Base-by-base conservation (phyloP, 2,888 invertebrate species). In the Meliscaeva auricollis region DNA sequence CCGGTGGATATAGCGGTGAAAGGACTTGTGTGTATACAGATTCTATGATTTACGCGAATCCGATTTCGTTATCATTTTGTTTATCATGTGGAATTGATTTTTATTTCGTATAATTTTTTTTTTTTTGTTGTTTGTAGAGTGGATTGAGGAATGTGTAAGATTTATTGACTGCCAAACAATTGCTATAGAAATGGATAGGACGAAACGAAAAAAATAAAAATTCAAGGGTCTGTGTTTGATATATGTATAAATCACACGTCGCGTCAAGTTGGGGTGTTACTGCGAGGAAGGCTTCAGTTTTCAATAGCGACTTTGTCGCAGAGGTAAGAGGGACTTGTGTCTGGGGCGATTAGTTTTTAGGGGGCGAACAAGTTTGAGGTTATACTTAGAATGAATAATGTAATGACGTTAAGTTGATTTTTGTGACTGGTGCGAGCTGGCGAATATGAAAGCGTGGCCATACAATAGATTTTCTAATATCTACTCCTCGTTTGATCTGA, bases 31-130 rank as follows among this genome's bases (percentile, higher is more conserved):
- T 68, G 41, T 15, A 30, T 52, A n/a, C 30, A 26, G 32, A 38
- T 38, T 62, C 44, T 54, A 73, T 66, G 72, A 48, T 68, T 68
- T 60, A 62, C 62, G 73, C 79, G 83, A 64, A 74, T 79, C 74
- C 74, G 56, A 83, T 83, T 79, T 78, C 74, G 74, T 74, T 83
- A 58, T 74, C 78, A 48, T 64, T 74, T 72, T 79, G 64, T 79
- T 79, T 79, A 68, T 70, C 60, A 41, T 66, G 56, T 66, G 56
- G 66, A 84, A 75, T 80, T 79, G 84, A 72, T 84, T 84, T 72
- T 44, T 62, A 83, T 83, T 74, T 78, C 50, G 64, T 83, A 50
- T 64, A 56, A 41, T 64, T 74, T 68, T 79, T 54, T 78, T 78
- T 69, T 44, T 30, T 15, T 22, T 41, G 30, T 41, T 13, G n/a